Conservation (phyloP, 2,797 vertebrate species). For the Takifugu rubripes region DNA sequence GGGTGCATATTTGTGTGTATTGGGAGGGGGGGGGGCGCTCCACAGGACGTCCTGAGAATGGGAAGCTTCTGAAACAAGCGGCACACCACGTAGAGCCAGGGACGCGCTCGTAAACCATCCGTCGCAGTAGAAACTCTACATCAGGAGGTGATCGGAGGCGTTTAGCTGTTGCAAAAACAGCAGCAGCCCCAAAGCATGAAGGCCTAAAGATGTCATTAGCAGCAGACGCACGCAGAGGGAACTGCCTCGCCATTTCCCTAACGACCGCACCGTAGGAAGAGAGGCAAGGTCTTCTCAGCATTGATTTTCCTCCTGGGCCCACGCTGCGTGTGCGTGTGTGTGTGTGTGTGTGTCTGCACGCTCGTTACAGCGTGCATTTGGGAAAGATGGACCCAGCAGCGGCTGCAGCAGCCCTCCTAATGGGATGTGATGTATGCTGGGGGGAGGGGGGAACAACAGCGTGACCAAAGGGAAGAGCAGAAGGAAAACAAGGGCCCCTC, state of each 20-base stretch:
- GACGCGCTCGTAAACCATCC: constrained; percentile 13
- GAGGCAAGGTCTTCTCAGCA: constrained; percentile 69
- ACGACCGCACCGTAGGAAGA: constrained; percentile 71
- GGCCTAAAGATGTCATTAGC: constrained; percentile 58
- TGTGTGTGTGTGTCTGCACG: constrained; percentile 22
- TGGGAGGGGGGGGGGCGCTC: constrained; percentile 27
- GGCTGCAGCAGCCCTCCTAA: constrained; percentile 55
- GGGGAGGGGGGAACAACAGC: constrained; percentile 67
- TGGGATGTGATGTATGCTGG: constrained; percentile 62
- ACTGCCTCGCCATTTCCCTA: constrained; percentile 72
- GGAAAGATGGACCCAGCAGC: constrained; percentile 24
- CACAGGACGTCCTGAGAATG: constrained; percentile 67
- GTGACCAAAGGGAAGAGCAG: constrained; percentile 71
- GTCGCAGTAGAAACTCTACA: constrained; percentile 34
- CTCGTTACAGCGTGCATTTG: constrained; percentile 4
- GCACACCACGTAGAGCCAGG: constrained; percentile 12
- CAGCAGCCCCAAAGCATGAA: constrained; percentile 18
- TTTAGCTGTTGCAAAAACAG: constrained; percentile 10
- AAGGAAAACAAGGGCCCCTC: constrained; percentile 73
- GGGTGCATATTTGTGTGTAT: constrained; percentile 46
- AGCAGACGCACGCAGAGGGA: constrained; percentile 57
- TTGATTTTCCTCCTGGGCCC: constrained; percentile 67
- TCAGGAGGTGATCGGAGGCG: not conserved
- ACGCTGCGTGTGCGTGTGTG: constrained; percentile 28
- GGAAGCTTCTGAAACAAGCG: constrained; percentile 40